Conservation (phyloP, 2,888 invertebrate species). For the Limnephilus lunatus region DNA sequence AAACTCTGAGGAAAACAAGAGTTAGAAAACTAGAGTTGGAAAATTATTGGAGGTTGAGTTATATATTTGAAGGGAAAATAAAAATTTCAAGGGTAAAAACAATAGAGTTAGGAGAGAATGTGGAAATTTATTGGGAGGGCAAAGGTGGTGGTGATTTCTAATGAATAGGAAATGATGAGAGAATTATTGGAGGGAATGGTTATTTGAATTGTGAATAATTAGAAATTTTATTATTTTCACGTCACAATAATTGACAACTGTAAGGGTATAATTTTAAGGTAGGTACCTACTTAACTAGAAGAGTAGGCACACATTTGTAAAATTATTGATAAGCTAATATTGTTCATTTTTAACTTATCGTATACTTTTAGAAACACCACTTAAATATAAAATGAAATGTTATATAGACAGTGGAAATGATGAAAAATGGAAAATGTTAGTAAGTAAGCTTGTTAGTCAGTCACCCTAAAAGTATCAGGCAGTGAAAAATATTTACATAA, state of each 20-base stretch:
- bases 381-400: not conserved
- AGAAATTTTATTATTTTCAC: not conserved
- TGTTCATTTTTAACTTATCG: no score
- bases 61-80: not conserved
- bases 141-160: not conserved
- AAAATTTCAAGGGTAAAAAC: not conserved
- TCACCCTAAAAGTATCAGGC: not conserved
- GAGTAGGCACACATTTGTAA: not conserved
- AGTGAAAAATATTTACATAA: conserved; percentile 9
- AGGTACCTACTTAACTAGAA: not conserved
- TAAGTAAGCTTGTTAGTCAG: not conserved
- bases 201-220: not conserved
- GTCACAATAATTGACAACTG: not conserved
- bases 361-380: not conserved
- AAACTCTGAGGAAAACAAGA: not conserved
- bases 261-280: not conserved
- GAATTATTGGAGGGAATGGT: not conserved
- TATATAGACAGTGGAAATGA: not conserved
- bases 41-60: not conserved
- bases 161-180: not conserved
- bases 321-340: not conserved
- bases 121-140: not conserved
- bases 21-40: not conserved
- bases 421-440: not conserved
- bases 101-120: not conserved